These are phyloP conservation scores for Caenorhabditis sulstoni DNA, from an alignment of 2,888 invertebrate genomes.

Conservation along the genomic window DNA sequence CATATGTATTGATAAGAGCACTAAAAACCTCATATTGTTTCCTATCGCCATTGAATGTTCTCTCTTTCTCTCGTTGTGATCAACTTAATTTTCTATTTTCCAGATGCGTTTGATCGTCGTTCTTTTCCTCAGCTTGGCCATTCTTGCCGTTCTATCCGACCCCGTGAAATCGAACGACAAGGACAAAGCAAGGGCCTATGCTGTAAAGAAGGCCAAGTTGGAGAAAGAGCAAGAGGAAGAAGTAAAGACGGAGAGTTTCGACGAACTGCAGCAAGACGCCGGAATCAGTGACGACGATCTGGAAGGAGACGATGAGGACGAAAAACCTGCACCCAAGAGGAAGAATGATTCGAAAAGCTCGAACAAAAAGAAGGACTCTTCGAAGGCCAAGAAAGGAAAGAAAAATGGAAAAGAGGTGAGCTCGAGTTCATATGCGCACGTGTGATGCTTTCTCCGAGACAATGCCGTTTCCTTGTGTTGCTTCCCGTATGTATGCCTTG, in stretches of 20 bases:
- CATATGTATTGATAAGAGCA: conserved; percentile 17
- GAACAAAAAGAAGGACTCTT: conserved; percentile 1
- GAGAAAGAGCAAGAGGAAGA: conserved; percentile 9
- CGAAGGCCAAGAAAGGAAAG: conserved; percentile 15
- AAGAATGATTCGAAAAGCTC: neutral
- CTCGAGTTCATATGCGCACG: neutral
- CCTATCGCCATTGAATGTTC: conserved; percentile 8
- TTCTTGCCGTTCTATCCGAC: neutral
- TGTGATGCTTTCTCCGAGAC: neutral
- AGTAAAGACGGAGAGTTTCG: neutral
- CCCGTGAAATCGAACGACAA: neutral
- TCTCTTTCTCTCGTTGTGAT: neutral
- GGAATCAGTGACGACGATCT: conserved; percentile 13
- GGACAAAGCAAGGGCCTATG: neutral
- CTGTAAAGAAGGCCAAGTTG: neutral
- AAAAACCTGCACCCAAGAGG: neutral
- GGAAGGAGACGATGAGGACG: conserved; percentile 14
- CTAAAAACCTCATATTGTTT: neutral
- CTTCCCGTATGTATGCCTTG: conserved; percentile 22
- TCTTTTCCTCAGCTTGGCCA: conserved; percentile 26
- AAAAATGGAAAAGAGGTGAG: neutral
- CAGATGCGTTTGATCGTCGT: conserved; percentile 43
- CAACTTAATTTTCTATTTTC: neutral
- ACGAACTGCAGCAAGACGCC: conserved; percentile 11
- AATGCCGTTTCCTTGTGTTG: conserved; percentile 9